Percentiles rank a stretch among this genome's conserved stretches.
Evolutionary conservation across 2,113 vertebrate species (phyloP).

Genomic region (Oreochromis aureus): DNA sequence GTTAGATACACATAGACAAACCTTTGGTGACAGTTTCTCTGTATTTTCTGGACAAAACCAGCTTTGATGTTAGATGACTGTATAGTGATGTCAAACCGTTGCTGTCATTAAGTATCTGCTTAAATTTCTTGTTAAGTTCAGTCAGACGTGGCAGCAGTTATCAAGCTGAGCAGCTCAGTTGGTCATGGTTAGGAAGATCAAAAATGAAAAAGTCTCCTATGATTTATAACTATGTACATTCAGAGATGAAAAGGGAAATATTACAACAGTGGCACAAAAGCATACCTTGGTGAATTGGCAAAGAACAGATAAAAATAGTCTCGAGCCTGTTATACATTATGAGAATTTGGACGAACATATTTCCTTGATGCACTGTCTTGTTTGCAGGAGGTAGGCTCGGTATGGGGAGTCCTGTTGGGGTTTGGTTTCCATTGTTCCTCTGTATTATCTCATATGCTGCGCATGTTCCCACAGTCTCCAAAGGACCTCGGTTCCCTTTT

Average conservation of each 20-base stretch:
- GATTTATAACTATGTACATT: neutral
- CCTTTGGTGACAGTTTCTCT: neutral
- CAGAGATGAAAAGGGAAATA: slow-evolving; percentile 4
- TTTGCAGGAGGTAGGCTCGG: slow-evolving; percentile 30
- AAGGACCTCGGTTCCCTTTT: slow-evolving; percentile 28
- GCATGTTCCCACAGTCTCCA: slow-evolving; percentile 22
- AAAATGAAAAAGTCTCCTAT: slow-evolving; percentile 6
- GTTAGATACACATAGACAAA: neutral
- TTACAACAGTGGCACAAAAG: neutral
- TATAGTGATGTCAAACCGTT: neutral
- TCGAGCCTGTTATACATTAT: slow-evolving; percentile 23
- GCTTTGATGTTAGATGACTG: neutral
- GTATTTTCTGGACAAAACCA: neutral
- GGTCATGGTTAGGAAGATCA: neutral
- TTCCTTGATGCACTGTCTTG: slow-evolving; percentile 17
- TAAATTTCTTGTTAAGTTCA: neutral
- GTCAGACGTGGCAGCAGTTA: neutral
- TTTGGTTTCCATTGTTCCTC: slow-evolving; percentile 45
- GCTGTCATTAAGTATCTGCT: neutral
- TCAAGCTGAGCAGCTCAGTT: neutral
- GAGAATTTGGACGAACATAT: slow-evolving; percentile 34
- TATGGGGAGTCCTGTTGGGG: slow-evolving; percentile 20
- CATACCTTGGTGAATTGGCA: neutral
- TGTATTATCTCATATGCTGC: slow-evolving; percentile 31
- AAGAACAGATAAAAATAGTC: slow-evolving; percentile 33